Conservation (phyloP, 1,140 invertebrate genomes). For the Danaus plexippus region DNA sequence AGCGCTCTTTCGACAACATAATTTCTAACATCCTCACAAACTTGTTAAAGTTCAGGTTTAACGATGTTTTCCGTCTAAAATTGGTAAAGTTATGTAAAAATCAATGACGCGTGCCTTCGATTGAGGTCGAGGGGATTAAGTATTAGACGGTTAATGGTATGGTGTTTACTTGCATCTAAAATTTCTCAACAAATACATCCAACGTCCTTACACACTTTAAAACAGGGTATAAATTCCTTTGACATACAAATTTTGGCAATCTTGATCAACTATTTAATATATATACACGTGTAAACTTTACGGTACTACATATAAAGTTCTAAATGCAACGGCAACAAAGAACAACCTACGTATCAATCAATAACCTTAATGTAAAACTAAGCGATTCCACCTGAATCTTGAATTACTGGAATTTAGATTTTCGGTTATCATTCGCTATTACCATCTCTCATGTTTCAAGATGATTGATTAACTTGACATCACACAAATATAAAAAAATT, state of each 20-base stretch:
- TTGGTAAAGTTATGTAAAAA: slow-evolving; percentile 16
- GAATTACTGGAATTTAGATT: slow-evolving; percentile 13
- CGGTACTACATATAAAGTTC: slow-evolving; percentile 6
- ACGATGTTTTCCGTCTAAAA: slow-evolving; percentile 15
- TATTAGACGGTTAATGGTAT: slow-evolving; percentile 14
- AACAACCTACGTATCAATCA: slow-evolving; percentile 10
- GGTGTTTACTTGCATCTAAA: no score
- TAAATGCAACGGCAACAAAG: slow-evolving; percentile 7
- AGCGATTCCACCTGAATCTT: slow-evolving; percentile 14
- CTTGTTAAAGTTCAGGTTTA: neutral
- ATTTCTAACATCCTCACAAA: no score
- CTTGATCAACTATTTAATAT: no score
- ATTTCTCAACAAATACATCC: no score
- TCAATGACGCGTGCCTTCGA: slow-evolving; percentile 15
- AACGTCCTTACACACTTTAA: no score
- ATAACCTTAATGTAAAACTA: slow-evolving; percentile 15
- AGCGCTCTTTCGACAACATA: no score
- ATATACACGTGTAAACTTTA: neutral
- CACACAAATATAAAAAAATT: no score
- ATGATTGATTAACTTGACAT: no score
- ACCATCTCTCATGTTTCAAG: neutral
- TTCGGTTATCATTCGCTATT: slow-evolving; percentile 8
- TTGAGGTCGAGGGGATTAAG: slow-evolving; percentile 16
- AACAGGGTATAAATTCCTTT: no score
- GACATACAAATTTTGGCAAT: no score